Conservation (phyloP, 2,113 vertebrate genomes). For the Megaceryle maxima region DNA sequence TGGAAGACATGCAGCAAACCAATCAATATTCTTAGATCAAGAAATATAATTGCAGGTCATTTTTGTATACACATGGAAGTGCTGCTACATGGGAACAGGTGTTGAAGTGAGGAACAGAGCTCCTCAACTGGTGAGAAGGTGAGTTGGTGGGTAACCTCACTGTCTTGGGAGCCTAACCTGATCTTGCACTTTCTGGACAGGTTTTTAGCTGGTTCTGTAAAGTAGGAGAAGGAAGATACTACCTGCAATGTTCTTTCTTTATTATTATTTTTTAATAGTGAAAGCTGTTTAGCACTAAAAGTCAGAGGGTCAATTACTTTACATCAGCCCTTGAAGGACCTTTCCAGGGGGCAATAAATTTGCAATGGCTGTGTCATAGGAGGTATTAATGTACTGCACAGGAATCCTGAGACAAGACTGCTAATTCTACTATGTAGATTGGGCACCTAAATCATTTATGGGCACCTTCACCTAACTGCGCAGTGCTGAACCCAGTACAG, state of each 20-base stretch:
- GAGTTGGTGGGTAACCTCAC: neutral
- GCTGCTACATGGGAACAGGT: neutral
- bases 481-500: neutral
- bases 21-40: neutral
- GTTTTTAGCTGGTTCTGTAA: neutral
- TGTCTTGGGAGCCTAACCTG: neutral
- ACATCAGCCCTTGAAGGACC: neutral
- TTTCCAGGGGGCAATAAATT: neutral
- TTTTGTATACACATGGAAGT: neutral
- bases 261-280: neutral
- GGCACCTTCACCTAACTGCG: fast-evolving
- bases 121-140: neutral
- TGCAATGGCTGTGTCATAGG: neutral
- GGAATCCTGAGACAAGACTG: neutral
- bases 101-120: neutral
- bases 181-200: neutral
- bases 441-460: neutral
- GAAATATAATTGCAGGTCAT: neutral
- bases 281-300: neutral
- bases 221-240: neutral
- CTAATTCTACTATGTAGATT: neutral
- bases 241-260: neutral
- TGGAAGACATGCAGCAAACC: neutral
- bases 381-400: neutral
- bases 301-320: neutral